Base-by-base conservation (phyloP, 2,888 invertebrate genomes). In the Megaustenia siamemsis region DNA sequence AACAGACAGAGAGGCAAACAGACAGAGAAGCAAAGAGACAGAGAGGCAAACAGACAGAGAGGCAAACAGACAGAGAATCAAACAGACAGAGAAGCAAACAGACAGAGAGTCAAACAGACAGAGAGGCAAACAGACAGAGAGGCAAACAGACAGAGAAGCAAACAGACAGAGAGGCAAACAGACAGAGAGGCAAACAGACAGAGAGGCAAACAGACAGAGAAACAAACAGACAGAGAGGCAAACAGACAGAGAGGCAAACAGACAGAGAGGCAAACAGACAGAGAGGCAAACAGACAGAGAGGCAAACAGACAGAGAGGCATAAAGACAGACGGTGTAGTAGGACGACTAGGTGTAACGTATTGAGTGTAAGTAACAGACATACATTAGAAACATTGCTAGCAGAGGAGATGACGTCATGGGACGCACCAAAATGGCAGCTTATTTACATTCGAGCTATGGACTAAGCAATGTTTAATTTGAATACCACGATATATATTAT, bases 111-210 rank as follows among this genome's bases (percentile, higher is more conserved):
- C 60, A 82, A 28, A 53, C 73, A 73, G 43, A 73, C 73, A 82
- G 63, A 75, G 15, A 66, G 43, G 66, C 43, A 63, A 60, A 76
- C 66, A 82, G 40, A 82, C 28, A 82, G 40, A 82, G 43, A 82
- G 75, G 76, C 43, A 75, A 69, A 68, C 81, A 43, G 45, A 69
- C 35, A 49, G 49, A 81, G 35, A 35, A 49, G 69, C 49, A 69
- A 49, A 81, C 49, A 81, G 68, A 80, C 53, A 76, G 83, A 83
- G 45, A 83, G 83, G 73, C 40, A 84, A 73, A 84, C 43, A 84
- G 84, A 84, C 43, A 84, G 84, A 84, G 15, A 85, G 82, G 82
- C 45, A 85, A 82, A 85, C 45, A 85, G 85, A 85, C 43, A 85
- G 81, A 85, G 18, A 85, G 85, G 82, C 32, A 85, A 76, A 83